Percentiles rank a stretch among this genome's conserved stretches.
Evolutionary conservation across 1,140 invertebrate genomes (phyloP).

Genomic region (Drosophila nasuta): DNA sequence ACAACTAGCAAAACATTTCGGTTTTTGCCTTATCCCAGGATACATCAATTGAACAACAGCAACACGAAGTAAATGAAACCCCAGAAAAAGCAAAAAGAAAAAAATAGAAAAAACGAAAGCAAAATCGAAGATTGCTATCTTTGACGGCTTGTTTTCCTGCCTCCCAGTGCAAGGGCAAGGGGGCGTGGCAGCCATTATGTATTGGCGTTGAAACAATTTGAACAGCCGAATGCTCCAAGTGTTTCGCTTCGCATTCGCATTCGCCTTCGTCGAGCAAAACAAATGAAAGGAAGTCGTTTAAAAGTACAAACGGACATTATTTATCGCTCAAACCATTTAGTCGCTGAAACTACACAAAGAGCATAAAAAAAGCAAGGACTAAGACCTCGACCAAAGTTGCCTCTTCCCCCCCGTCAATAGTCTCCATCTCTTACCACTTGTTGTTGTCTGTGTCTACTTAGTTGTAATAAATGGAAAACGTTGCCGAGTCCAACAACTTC

Average conservation of each 20-base stretch:
- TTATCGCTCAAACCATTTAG: constrained; percentile 84
- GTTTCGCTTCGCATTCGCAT: constrained; percentile 11
- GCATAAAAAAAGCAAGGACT: constrained; percentile 33
- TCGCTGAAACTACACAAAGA: constrained; percentile 69
- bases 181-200: constrained; percentile 79
- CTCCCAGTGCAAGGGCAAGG: constrained; percentile 21
- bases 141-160: constrained; percentile 83
- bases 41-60: constrained; percentile 75
- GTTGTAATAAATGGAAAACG: constrained; percentile 78
- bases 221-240: constrained; percentile 43
- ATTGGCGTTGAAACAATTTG: constrained; percentile 85
- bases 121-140: constrained; percentile 85
- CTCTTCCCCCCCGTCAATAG: neutral
- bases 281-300: constrained; percentile 85
- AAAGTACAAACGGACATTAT: constrained; percentile 85
- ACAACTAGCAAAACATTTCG: constrained; percentile 40
- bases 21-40: constrained; percentile 63
- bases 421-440: constrained; percentile 5
- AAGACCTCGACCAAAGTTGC: constrained; percentile 23
- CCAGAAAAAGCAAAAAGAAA: constrained; percentile 44
- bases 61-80: constrained; percentile 78
- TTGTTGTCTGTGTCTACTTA: constrained; percentile 74
- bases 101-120: constrained; percentile 48
- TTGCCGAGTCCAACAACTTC: constrained; percentile 31
- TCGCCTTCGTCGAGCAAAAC: constrained; percentile 53